These are phyloP conservation scores for Acanthisitta chloris DNA, from an alignment of 2,113 vertebrate species.

Conservation along the genomic window DNA sequence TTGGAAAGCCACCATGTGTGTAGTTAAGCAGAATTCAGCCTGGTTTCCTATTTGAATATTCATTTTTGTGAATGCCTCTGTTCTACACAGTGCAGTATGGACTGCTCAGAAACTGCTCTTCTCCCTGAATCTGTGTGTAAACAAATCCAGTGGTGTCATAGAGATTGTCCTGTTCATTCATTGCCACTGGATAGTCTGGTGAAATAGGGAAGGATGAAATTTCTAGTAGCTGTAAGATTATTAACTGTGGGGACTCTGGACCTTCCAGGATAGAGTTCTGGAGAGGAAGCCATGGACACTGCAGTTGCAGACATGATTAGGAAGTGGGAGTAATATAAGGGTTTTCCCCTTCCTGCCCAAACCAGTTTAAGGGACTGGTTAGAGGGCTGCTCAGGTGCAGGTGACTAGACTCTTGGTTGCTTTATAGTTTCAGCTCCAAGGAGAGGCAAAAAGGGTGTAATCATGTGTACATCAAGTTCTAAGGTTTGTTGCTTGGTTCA, in stretches of 20 bases:
- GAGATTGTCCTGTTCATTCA: fast-evolving
- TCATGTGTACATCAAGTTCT: too few relatives aligned
- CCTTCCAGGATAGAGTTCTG: background rate
- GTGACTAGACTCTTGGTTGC: background rate
- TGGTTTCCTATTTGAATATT: background rate
- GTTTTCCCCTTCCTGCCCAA: background rate
- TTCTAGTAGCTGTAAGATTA: fast-evolving
- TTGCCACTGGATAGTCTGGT: background rate
- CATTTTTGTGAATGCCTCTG: background rate
- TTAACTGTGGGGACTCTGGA: background rate
- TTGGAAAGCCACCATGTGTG: background rate
- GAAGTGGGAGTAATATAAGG: background rate
- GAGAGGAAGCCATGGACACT: background rate
- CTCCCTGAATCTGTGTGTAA: background rate
- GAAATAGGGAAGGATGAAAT: background rate
- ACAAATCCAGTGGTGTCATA: background rate
- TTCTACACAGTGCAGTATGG: background rate
- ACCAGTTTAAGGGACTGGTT: background rate
- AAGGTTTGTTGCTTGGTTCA: background rate
- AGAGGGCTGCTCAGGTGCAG: background rate
- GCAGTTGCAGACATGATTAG: background rate
- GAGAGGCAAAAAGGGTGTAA: background rate
- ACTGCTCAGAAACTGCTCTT: background rate
- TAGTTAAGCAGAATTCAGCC: background rate
- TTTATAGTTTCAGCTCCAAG: background rate